Conservation (phyloP, 2,113 vertebrate genomes). For the Melanerpes aurifrons region DNA sequence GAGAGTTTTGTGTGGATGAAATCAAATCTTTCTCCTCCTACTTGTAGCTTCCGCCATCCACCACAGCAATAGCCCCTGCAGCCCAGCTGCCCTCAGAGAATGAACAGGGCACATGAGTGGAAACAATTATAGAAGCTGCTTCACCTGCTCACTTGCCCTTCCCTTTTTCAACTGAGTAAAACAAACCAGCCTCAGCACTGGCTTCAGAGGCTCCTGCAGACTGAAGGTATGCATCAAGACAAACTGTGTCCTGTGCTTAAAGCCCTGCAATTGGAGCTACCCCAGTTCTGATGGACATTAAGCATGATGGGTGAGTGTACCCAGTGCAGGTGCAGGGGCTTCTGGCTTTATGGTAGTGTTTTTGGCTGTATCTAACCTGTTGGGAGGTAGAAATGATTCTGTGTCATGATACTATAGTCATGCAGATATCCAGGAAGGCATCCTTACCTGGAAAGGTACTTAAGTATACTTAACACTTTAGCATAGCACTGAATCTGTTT, state of each 20-base stretch:
- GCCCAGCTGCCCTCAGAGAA: not conserved
- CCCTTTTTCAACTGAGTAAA: not conserved
- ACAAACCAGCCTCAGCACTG: not conserved
- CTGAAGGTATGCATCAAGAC: not conserved
- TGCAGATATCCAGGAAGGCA: not conserved
- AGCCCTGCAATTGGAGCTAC: not conserved
- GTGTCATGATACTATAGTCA: not conserved
- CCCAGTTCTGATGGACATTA: not conserved
- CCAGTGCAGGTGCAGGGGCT: not conserved
- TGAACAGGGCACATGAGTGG: not conserved
- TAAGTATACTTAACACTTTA: not conserved
- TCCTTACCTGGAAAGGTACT: not conserved
- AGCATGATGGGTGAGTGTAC: not conserved
- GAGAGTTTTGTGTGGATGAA: not conserved
- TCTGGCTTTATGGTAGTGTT: not conserved
- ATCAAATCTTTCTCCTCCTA: not conserved
- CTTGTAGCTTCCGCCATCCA: accelerated
- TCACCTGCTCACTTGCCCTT: not conserved
- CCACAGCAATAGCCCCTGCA: not conserved
- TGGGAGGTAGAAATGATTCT: not conserved
- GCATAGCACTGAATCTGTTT: not conserved
- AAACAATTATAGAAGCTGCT: not conserved
- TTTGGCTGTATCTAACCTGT: not conserved
- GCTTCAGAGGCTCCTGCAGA: not conserved
- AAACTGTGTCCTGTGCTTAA: not conserved